Evolutionary conservation across 2,888 invertebrate species (phyloP).

Genomic region (Diarsia rubi): DNA sequence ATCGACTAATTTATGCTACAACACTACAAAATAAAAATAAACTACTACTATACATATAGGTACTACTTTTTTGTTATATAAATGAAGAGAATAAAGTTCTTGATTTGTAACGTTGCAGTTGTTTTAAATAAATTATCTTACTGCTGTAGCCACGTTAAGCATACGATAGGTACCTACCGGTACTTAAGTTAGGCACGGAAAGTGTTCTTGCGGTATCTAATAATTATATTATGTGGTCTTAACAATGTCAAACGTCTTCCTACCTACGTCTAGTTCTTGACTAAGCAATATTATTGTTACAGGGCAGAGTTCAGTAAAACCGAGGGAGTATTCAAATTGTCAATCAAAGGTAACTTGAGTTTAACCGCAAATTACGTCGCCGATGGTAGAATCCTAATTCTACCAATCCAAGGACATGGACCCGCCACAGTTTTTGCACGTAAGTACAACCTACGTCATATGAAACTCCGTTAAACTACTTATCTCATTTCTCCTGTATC

Average conservation of each 20-base stretch:
- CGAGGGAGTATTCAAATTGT: constrained; percentile 77
- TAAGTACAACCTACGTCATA: constrained; percentile 75
- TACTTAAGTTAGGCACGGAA: too few species aligned
- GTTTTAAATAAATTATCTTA: too few species aligned
- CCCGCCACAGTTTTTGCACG: constrained; percentile 83
- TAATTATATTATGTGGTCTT: background rate
- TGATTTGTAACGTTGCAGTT: too few species aligned
- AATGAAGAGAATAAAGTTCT: too few species aligned
- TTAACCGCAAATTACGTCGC: constrained; percentile 86
- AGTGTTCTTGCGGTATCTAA: too few species aligned
- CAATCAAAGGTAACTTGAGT: constrained; percentile 81
- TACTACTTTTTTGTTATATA: too few species aligned
- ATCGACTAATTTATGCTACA: too few species aligned
- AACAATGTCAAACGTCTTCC: background rate
- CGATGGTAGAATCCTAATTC: constrained; percentile 87
- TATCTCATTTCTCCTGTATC: too few species aligned
- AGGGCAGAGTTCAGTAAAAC: constrained; percentile 77
- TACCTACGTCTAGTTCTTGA: background rate
- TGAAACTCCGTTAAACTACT: constrained; percentile 2
- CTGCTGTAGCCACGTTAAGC: too few species aligned
- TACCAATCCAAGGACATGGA: constrained; percentile 89
- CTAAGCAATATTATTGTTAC: constrained; percentile 58
- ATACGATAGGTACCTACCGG: too few species aligned
- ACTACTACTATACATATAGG: too few species aligned
- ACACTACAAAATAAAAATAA: too few species aligned